Evolutionary conservation across 2,113 vertebrate species (phyloP).

Genomic region (Pleuronectes platessa): DNA sequence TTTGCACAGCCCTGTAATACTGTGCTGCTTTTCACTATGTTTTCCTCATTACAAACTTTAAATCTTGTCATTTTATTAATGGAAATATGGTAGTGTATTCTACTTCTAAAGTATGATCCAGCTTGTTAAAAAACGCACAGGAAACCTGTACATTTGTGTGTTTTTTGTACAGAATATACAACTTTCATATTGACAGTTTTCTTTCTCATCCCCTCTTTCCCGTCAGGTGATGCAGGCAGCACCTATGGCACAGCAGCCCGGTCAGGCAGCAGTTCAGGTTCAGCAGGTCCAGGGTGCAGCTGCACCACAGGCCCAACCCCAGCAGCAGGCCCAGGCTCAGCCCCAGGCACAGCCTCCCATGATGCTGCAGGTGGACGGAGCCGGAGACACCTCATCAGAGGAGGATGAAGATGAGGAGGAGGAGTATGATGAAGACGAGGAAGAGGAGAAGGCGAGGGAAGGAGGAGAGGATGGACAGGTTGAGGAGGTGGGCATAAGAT

Average conservation of each 20-base stretch:
- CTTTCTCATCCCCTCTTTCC: neutral
- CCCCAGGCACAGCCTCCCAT: conserved; percentile 89
- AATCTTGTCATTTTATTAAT: neutral
- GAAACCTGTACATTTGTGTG: neutral
- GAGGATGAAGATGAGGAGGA: conserved; percentile 99
- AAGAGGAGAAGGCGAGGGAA: conserved; percentile 98
- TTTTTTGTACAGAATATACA: neutral
- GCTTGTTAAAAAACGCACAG: neutral
- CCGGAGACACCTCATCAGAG: conserved; percentile 95
- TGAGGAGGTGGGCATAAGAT: conserved; percentile 87
- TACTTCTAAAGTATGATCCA: neutral
- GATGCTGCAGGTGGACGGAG: conserved; percentile 95
- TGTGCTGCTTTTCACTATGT: neutral
- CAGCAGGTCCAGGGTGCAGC: conserved; percentile 77
- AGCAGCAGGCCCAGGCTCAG: conserved; percentile 78
- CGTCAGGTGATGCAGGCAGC: conserved; percentile 83
- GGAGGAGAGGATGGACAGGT: conserved; percentile 96
- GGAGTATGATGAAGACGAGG: conserved; percentile 96
- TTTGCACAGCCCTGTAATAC: neutral
- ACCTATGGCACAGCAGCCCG: conserved; percentile 87
- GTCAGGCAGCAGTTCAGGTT: conserved; percentile 82
- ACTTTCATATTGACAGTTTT: neutral
- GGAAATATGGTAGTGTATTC: neutral
- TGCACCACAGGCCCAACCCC: conserved; percentile 54
- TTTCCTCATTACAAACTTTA: neutral